phyloP scores from a whole-genome alignment of 2,888 invertebrate species.

The Atherix ibis region DNA sequence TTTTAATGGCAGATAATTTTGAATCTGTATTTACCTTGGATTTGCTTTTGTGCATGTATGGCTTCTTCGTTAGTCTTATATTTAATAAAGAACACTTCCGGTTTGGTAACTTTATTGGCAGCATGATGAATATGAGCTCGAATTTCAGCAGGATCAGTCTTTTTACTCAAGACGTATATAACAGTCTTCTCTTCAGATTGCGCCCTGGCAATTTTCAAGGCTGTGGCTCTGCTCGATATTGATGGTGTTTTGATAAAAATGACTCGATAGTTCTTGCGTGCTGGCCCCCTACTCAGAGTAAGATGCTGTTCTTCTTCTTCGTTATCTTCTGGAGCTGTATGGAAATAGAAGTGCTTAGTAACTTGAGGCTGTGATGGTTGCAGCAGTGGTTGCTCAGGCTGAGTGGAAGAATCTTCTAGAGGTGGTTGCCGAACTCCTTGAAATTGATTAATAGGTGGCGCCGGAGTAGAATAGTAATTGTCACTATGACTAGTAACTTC shows the following conservation, averaged over 20 bases:
- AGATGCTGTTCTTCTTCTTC: constrained; percentile 6
- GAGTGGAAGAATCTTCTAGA: no score
- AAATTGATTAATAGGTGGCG: no score
- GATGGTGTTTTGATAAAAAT: constrained; percentile 31
- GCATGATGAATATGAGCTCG: constrained; percentile 27
- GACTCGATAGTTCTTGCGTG: constrained; percentile 30
- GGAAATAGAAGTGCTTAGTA: constrained; percentile 14
- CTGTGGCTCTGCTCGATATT: constrained; percentile 20
- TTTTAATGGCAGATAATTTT: no score
- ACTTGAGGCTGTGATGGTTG: no score
- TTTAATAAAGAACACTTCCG: constrained; percentile 33
- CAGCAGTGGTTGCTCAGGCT: no score
- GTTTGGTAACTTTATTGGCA: constrained; percentile 24
- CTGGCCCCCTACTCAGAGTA: constrained; percentile 18
- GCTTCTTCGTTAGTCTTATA: constrained; percentile 32
- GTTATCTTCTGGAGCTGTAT: constrained; percentile 14
- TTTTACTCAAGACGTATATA: constrained; percentile 31
- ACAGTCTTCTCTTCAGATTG: constrained; percentile 31
- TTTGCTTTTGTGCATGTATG: constrained; percentile 28
- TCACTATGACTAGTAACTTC: no score
- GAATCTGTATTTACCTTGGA: constrained; percentile 19
- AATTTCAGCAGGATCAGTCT: constrained; percentile 23
- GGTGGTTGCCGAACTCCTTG: no score
- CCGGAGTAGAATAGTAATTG: no score
- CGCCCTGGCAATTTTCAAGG: constrained; percentile 25